Base-by-base conservation (phyloP, 2,113 vertebrate genomes). In the Rana temporaria region DNA sequence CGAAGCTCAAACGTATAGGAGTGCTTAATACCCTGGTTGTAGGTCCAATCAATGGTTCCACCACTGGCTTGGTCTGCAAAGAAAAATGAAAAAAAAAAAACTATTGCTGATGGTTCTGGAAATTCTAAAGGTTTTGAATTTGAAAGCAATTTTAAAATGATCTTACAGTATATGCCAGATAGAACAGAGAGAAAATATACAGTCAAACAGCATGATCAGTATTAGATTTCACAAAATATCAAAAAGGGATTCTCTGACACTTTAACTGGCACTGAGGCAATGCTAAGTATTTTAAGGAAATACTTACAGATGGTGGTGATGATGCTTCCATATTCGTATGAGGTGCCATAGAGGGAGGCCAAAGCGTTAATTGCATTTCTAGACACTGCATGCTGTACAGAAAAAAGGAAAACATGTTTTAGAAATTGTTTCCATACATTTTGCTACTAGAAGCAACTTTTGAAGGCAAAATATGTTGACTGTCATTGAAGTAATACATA, bases 1-100 rank as follows among this genome's bases (percentile, higher is more conserved):
- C 98, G 87, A 87, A 99, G 92, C 91, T 99, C 97, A 0, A 99
- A 99, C 59, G 95, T 96, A 88, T 91, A 99, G 26, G 98, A 97
- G 71, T 98, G 98, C 80, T 97, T 98, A 72, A 99, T 96, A 62
- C 96, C 97, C 62, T 94, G 91, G 14, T 91, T 64, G 82, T 99
- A 99, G 19, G 96, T 92, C 98, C 98, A 99, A 92, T 99, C 97
- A 0, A 97, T 5, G 65, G 92, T 96, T 64, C 0, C 24, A 0
- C 98, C 97, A 0, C 96, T 98, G 0, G 96, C 96, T 91, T 90
- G 90, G 84, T 99, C 98, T 99, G 84, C 0, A 26, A 0, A 30
- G 26, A 30, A 30, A 30, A 30, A 30, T 2, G 4, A 38, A 38
- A 38, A 12, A 38, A 4, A 81, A 64, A 18, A 63, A 12, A 14